phyloP scores from a whole-genome alignment of 2,888 invertebrate genomes.

The Mesoligia furuncula region DNA sequence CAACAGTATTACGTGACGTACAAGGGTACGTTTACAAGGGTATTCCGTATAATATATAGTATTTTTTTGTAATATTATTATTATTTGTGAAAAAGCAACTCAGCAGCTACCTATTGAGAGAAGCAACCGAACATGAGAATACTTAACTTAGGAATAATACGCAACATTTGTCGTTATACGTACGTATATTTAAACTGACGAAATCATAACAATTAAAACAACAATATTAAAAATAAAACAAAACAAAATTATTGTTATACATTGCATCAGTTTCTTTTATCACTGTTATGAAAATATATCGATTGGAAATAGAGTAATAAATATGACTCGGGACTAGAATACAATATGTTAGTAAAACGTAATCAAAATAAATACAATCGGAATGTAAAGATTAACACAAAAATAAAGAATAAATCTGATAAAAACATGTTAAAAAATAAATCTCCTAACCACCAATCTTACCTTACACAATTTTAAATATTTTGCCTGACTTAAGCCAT shows the following conservation, averaged over 20 bases:
- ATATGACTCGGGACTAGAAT: slow-evolving; percentile 42
- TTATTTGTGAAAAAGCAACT: too few species aligned
- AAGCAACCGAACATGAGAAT: not conserved
- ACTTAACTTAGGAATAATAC: slow-evolving; percentile 12
- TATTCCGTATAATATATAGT: too few species aligned
- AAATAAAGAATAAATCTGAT: not conserved
- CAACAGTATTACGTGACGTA: too few species aligned
- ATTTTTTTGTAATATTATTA: not conserved
- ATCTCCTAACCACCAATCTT: slow-evolving; percentile 3
- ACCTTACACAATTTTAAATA: slow-evolving; percentile 7
- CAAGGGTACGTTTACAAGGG: too few species aligned
- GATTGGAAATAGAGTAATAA: slow-evolving; percentile 13
- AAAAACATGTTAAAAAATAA: slow-evolving; percentile 14
- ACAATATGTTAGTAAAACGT: slow-evolving; percentile 12
- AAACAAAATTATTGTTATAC: slow-evolving; percentile 10
- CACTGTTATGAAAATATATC: slow-evolving; percentile 6
- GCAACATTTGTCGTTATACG: slow-evolving; percentile 1
- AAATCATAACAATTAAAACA: slow-evolving; percentile 27
- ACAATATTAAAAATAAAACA: slow-evolving; percentile 1
- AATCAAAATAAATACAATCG: slow-evolving; percentile 8
- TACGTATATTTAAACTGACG: slow-evolving; percentile 5
- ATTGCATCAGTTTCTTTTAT: slow-evolving; percentile 28
- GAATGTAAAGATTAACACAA: slow-evolving; percentile 21
- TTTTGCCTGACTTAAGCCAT: not conserved
- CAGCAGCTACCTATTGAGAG: not conserved